A percentile compares a stretch with the other conserved stretches of the same genome.
phyloP scores from a whole-genome alignment of 2,113 vertebrate species.

The Hipposideros armiger region DNA sequence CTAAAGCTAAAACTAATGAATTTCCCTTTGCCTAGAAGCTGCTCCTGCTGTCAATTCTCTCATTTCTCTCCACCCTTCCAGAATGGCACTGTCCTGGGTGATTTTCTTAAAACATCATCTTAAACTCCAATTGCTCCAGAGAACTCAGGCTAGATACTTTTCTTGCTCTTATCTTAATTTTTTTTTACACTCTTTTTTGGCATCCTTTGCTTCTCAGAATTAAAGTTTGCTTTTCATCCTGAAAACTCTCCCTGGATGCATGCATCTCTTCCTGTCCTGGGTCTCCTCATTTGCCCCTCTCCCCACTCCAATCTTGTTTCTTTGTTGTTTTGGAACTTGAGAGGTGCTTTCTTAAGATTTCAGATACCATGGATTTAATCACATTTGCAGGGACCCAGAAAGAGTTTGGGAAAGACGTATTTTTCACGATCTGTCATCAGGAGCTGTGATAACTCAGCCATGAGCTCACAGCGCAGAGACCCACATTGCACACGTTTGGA shows the following conservation, averaged over 20 bases:
- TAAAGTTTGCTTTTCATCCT: background rate
- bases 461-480: background rate
- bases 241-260: background rate
- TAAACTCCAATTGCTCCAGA: background rate
- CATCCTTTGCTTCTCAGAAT: slow-evolving; percentile 1
- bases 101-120: background rate
- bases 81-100: background rate
- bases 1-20: background rate
- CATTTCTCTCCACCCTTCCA: background rate
- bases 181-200: background rate
- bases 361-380: background rate
- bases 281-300: background rate
- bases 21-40: slow-evolving; percentile 14
- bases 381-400: background rate
- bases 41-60: background rate
- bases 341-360: background rate
- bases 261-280: background rate
- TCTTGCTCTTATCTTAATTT: background rate
- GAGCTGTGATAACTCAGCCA: slow-evolving; percentile 22
- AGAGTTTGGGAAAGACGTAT: background rate
- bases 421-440: background rate
- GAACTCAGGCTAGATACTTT: background rate
- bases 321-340: slow-evolving; percentile 23
- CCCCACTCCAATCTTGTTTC: background rate
- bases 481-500: background rate